phyloP scores from a whole-genome alignment of 2,888 invertebrate species.

The Amiota communis region DNA sequence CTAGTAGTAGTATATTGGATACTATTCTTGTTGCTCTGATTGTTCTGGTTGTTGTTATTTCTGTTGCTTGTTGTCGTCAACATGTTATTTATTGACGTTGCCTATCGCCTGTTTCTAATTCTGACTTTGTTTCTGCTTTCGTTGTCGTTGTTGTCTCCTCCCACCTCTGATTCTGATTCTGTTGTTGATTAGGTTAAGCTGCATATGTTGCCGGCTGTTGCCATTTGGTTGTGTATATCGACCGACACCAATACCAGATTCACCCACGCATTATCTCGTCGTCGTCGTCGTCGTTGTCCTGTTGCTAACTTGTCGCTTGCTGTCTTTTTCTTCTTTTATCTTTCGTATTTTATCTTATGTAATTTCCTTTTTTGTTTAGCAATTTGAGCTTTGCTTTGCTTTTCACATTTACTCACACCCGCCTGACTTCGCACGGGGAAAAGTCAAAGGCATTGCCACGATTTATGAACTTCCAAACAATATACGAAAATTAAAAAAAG shows the following conservation, averaged over 20 bases:
- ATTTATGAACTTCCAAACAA: background rate
- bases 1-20: too few relatives aligned
- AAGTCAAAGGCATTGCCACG: conserved; percentile 18
- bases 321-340: background rate
- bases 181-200: conserved; percentile 22
- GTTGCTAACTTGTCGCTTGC: background rate
- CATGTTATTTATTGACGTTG: background rate
- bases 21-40: background rate
- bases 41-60: conserved; percentile 5
- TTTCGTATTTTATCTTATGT: background rate
- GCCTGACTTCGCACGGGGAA: too few relatives aligned
- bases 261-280: background rate
- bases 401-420: conserved; percentile 1
- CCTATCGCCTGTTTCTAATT: too few relatives aligned
- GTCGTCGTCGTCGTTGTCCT: background rate
- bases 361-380: background rate
- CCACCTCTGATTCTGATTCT: background rate
- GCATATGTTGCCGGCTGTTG: conserved; percentile 29
- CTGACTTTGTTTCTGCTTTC: background rate
- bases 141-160: conserved; percentile 5
- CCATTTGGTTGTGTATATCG: conserved; percentile 2
- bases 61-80: conserved; percentile 8
- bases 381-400: conserved; percentile 3
- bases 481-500: too few relatives aligned
- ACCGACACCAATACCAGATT: background rate